A percentile compares a stretch with the other conserved stretches of the same genome.
Evolutionary conservation across 1,140 invertebrate genomes (phyloP).

Genomic region (Bombyx mandarina): DNA sequence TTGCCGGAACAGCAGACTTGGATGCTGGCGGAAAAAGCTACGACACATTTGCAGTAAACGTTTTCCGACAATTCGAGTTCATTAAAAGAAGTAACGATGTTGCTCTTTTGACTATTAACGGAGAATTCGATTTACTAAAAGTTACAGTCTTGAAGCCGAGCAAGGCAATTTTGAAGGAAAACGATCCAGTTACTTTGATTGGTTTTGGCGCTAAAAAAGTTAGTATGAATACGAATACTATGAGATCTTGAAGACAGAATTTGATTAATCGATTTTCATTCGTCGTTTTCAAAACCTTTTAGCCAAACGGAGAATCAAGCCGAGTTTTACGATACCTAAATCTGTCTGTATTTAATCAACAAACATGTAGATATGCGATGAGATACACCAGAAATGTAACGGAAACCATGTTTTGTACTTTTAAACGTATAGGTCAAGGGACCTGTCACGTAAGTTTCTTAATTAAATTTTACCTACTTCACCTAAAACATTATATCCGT

Average conservation of each 20-base stretch:
- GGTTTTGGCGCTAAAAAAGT: slow-evolving; percentile 52
- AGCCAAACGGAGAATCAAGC: slow-evolving; percentile 44
- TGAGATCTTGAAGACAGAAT: background rate
- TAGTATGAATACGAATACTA: slow-evolving; percentile 6
- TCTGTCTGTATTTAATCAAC: slow-evolving; percentile 46
- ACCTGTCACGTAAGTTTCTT: slow-evolving; percentile 70
- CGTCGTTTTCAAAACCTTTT: slow-evolving; percentile 7
- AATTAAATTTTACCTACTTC: no score
- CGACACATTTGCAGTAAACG: slow-evolving; percentile 24
- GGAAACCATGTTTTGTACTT: slow-evolving; percentile 70
- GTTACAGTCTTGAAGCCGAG: slow-evolving; percentile 27
- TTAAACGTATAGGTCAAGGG: slow-evolving; percentile 69
- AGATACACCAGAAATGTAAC: slow-evolving; percentile 42
- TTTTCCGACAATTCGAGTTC: slow-evolving; percentile 37
- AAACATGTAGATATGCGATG: slow-evolving; percentile 50
- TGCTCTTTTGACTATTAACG: slow-evolving; percentile 36
- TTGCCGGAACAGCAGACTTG: slow-evolving; percentile 44
- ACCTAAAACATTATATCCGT: no score
- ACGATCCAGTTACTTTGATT: slow-evolving; percentile 33
- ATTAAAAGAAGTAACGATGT: slow-evolving; percentile 39
- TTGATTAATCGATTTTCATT: background rate
- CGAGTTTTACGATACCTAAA: slow-evolving; percentile 35
- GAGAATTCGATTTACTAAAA: slow-evolving; percentile 26
- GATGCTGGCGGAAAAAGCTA: slow-evolving; percentile 28
- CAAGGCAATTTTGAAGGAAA: slow-evolving; percentile 26